Percentiles rank a stretch among this genome's conserved stretches.
These are phyloP conservation scores for Deilephila porcellus DNA, from an alignment of 2,888 invertebrate genomes.

Conservation along the genomic window DNA sequence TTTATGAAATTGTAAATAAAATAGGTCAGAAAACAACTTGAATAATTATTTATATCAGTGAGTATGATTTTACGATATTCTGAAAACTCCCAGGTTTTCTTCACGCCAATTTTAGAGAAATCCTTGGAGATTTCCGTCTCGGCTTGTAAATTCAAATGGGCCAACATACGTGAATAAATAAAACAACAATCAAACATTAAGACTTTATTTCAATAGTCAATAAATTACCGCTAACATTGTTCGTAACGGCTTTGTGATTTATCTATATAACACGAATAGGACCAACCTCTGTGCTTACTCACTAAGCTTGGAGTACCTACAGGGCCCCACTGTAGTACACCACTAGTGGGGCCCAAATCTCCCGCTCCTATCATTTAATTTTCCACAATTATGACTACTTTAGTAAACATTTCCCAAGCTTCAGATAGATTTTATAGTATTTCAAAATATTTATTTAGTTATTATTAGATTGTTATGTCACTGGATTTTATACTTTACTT, in stretches of 20 bases:
- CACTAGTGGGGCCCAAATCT: neutral
- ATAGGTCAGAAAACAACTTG: neutral
- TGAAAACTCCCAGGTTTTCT: no score
- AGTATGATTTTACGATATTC: no score
- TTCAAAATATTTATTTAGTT: neutral
- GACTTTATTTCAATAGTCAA: conserved; percentile 63
- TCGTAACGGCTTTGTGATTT: conserved; percentile 45
- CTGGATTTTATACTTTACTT: no score
- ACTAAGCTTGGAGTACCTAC: conserved; percentile 1
- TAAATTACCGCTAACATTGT: conserved; percentile 63
- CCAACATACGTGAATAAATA: conserved; percentile 2
- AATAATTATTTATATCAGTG: no score
- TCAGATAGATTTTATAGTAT: neutral
- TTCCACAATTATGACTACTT: neutral
- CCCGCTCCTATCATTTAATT: neutral
- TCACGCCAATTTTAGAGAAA: no score
- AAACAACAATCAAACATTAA: conserved; percentile 36
- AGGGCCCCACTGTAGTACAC: neutral
- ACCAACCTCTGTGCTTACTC: conserved; percentile 32
- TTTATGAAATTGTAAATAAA: neutral
- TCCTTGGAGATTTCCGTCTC: no score
- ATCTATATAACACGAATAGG: conserved; percentile 59
- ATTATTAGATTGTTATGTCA: no score
- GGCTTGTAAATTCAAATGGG: neutral
- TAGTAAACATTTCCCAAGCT: conserved; percentile 3